These are phyloP conservation scores for Formica selysi DNA, from an alignment of 1,140 invertebrate genomes.

Conservation along the genomic window DNA sequence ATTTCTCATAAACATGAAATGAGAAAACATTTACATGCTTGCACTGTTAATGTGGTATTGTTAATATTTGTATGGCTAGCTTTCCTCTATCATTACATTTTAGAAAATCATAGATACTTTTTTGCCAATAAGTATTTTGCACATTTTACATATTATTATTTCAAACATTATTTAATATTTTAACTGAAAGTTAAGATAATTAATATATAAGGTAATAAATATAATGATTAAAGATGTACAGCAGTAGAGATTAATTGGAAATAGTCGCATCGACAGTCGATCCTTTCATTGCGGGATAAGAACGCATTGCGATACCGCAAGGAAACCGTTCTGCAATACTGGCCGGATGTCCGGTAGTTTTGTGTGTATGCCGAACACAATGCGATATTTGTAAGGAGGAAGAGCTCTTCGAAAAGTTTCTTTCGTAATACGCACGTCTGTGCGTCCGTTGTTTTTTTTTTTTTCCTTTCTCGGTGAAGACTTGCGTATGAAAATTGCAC, in stretches of 20 bases:
- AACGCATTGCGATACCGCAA: conserved; percentile 32
- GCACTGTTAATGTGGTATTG: not conserved
- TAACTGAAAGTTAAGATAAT: not conserved
- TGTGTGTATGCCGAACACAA: conserved; percentile 15
- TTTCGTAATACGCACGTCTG: conserved; percentile 41
- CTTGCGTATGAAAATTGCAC: not conserved
- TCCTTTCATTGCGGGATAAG: conserved; percentile 20
- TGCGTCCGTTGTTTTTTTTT: not conserved
- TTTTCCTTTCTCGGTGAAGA: not conserved
- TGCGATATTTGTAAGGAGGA: conserved; percentile 40
- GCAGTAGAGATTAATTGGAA: conserved; percentile 7
- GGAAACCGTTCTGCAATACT: conserved; percentile 38
- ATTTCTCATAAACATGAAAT: not conserved
- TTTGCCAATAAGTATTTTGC: not conserved
- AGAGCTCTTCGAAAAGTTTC: not conserved
- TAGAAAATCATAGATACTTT: not conserved
- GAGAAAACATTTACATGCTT: not conserved
- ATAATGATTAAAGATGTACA: not conserved
- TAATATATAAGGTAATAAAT: not conserved
- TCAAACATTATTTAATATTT: not conserved
- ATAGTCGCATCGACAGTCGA: conserved; percentile 28
- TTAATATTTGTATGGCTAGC: not conserved
- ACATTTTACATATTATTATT: not conserved
- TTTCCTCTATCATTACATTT: not conserved
- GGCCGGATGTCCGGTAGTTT: conserved; percentile 57